Evolutionary conservation across 1,140 invertebrate genomes (phyloP).

Genomic region (Drosophila azteca): DNA sequence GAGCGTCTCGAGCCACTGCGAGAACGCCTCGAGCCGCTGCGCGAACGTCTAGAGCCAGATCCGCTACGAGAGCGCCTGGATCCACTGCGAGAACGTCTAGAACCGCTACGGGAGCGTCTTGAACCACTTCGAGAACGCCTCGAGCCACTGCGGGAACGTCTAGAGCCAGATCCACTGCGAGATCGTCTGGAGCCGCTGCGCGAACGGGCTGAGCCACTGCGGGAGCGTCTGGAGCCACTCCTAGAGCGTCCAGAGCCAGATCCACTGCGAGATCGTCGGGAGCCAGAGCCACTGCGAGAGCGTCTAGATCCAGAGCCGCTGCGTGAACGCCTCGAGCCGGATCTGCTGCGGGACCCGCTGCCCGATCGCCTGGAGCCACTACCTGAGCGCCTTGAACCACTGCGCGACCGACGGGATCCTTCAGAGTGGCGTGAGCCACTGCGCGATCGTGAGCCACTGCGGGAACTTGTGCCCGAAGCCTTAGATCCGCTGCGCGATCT

Average conservation of each 20-base stretch:
- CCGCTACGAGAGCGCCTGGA: slow-evolving; percentile 75
- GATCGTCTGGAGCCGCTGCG: slow-evolving; percentile 61
- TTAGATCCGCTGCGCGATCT: slow-evolving; percentile 83
- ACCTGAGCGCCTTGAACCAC: slow-evolving; percentile 58
- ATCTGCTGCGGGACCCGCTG: slow-evolving; percentile 69
- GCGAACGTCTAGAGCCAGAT: slow-evolving; percentile 68
- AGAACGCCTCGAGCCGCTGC: slow-evolving; percentile 78
- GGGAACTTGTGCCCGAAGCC: slow-evolving; percentile 61
- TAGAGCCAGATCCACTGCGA: slow-evolving; percentile 71
- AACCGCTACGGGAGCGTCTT: slow-evolving; percentile 77
- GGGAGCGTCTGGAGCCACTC: slow-evolving; percentile 82
- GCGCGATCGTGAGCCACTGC: slow-evolving; percentile 78
- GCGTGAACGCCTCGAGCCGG: slow-evolving; percentile 65
- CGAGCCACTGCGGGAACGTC: slow-evolving; percentile 76
- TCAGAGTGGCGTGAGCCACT: slow-evolving; percentile 77
- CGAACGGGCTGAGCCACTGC: slow-evolving; percentile 77
- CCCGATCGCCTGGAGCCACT: slow-evolving; percentile 72
- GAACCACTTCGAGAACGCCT: slow-evolving; percentile 80
- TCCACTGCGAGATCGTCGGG: slow-evolving; percentile 70
- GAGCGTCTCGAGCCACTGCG: slow-evolving; percentile 82
- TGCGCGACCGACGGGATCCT: slow-evolving; percentile 45
- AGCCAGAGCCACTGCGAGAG: slow-evolving; percentile 67
- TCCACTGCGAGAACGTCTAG: slow-evolving; percentile 63
- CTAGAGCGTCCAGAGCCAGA: slow-evolving; percentile 76
- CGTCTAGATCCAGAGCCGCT: slow-evolving; percentile 47